Conservation (phyloP, 2,888 invertebrate species). For the Epistrophe grossulariae region DNA sequence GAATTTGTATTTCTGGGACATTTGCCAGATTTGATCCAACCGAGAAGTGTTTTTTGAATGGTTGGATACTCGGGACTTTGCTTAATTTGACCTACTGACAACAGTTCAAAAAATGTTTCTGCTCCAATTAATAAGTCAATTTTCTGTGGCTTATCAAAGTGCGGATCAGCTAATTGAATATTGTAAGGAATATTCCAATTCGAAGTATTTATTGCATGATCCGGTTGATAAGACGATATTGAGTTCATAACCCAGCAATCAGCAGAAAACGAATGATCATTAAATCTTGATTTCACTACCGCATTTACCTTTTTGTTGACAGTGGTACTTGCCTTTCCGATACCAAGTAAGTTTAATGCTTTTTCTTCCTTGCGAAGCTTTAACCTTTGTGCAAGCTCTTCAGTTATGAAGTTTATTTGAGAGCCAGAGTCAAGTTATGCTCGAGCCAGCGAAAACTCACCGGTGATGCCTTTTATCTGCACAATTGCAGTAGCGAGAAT, state of each 20-base stretch:
- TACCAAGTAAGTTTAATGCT: conserved; percentile 12
- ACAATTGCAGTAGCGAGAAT: conserved; percentile 29
- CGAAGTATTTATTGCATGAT: conserved; percentile 14
- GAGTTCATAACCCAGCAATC: conserved; percentile 44
- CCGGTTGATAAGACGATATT: conserved; percentile 46
- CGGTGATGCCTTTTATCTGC: conserved; percentile 4
- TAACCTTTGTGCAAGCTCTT: conserved; percentile 42
- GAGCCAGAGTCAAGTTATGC: not conserved
- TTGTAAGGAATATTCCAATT: conserved; percentile 46
- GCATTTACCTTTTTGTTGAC: conserved; percentile 14
- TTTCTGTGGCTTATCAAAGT: no score
- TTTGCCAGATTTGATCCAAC: no score
- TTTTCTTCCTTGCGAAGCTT: conserved; percentile 21
- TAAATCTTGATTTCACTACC: conserved; percentile 24
- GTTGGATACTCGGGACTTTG: no score
- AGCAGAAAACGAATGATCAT: conserved; percentile 31
- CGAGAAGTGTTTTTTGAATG: no score
- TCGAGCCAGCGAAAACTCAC: conserved; percentile 14
- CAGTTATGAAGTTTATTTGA: conserved; percentile 34
- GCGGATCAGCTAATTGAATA: no score
- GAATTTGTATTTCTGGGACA: no score
- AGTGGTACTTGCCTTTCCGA: conserved; percentile 5
- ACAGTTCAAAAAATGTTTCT: no score
- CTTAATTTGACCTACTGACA: no score
- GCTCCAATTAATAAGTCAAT: no score